phyloP scores from a whole-genome alignment of 2,113 vertebrate species.

The Numenius arquata region DNA sequence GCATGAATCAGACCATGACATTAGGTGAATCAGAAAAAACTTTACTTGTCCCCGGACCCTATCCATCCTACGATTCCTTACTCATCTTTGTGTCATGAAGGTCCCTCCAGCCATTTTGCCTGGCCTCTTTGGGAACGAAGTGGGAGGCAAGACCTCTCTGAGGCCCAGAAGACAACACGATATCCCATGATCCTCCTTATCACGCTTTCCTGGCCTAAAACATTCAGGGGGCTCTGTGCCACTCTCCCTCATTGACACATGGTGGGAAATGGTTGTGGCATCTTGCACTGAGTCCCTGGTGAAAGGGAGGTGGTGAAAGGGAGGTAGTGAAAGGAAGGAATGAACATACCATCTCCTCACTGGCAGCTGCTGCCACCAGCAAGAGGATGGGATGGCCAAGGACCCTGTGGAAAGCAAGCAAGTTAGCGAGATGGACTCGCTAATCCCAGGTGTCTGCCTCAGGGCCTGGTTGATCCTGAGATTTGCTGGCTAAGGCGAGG shows the following conservation, averaged over 20 bases:
- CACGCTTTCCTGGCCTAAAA: background rate
- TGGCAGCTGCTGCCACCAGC: background rate
- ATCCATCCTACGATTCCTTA: background rate
- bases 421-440: background rate
- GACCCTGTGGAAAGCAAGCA: background rate
- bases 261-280: background rate
- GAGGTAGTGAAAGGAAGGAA: background rate
- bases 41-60: background rate
- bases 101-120: background rate
- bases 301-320: background rate
- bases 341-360: background rate
- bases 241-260: fast-evolving
- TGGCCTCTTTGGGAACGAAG: background rate
- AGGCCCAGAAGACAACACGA: background rate
- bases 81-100: background rate
- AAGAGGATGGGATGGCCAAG: background rate
- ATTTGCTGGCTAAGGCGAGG: background rate
- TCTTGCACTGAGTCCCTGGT: background rate
- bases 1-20: background rate
- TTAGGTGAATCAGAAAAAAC: background rate
- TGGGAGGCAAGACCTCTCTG: background rate
- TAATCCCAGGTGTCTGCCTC: background rate
- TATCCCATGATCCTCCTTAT: background rate
- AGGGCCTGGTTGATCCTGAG: background rate
- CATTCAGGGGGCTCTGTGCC: background rate